Base-by-base conservation (phyloP, 2,888 invertebrate species). In the Lampropteryx suffumata region DNA sequence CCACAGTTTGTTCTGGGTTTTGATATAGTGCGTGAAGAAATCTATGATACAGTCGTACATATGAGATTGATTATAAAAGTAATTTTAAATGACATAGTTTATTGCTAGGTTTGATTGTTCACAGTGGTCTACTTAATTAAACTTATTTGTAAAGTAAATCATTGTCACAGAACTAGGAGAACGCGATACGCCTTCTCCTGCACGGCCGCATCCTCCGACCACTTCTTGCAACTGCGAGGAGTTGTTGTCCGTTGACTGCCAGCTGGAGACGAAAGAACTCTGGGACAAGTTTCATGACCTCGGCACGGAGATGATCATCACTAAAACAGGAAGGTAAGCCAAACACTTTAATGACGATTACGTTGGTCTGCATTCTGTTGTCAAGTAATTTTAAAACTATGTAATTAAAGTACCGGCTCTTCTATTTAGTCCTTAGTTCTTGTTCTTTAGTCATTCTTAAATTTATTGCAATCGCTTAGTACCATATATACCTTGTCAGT, bases 261-360 rank as follows among this genome's bases (percentile, higher is more conserved):
- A 97, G 77, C 92, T 98, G 73, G 98, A 98, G 91, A 98, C 98
- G 60, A 97, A 97, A 85, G 98, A 98, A 69, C 91, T 99, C 28
- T 99, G 98, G 98, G 97, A 97, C 86, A 98, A 98, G 87, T 99
- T 99, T 89, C 95, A 96, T 75, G 96, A 96, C 71, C 92, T 98
- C 51, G 97, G 97, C 63, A 98, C 98, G 0, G 98, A 98, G 90
- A 99, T 99, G 98, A 98, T 98, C 82, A 99, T 98, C 86, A 99
- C 98, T 14, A 98, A 98, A 89, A 97, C 97, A 71, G 98, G 98
- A 82, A 95, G 98, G 98, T 98, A 82, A 35, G 30, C 17, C 17
- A n/a, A n/a, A n/a, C n/a, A 17, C 17, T 17, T 17, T 17, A 17
- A 3, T 17, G 17, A n/a, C n/a, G n/a, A n/a, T n/a, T n/a, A n/a